phyloP scores from a whole-genome alignment of 2,888 invertebrate genomes.

The Monochamus alternatus region DNA sequence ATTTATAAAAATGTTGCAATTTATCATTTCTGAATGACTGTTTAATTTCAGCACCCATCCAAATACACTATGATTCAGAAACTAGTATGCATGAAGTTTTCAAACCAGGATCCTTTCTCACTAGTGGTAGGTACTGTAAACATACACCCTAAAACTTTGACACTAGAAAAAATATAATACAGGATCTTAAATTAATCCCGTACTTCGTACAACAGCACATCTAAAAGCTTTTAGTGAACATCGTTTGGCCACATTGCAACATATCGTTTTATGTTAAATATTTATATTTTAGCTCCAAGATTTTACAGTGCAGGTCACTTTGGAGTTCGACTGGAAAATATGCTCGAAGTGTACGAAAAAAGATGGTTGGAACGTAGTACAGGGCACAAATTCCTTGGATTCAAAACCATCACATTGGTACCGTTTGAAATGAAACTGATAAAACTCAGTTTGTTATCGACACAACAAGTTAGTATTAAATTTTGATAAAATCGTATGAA shows the following conservation, averaged over 20 bases:
- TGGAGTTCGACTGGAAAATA: conserved; percentile 91
- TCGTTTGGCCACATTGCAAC: too few species aligned
- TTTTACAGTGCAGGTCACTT: conserved; percentile 89
- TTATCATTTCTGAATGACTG: too few species aligned
- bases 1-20: too few species aligned
- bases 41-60: conserved; percentile 81
- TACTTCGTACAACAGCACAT: too few species aligned
- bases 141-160: too few species aligned
- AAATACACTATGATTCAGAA: conserved; percentile 77
- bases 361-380: conserved; percentile 69
- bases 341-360: conserved; percentile 80
- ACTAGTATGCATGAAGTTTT: conserved; percentile 64
- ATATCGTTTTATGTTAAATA: too few species aligned
- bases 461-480: conserved; percentile 80
- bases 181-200: too few species aligned
- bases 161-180: too few species aligned
- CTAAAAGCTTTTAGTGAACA: too few species aligned
- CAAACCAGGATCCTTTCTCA: conserved; percentile 84
- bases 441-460: conserved; percentile 81
- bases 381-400: conserved; percentile 76
- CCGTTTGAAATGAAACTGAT: conserved; percentile 92
- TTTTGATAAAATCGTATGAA: background rate
- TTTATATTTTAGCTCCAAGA: conserved; percentile 78
- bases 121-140: conserved; percentile 82
- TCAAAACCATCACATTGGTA: conserved; percentile 87